A percentile compares a stretch with the other conserved stretches of the same genome.
These are phyloP conservation scores for Stegana nigrithorax DNA, from an alignment of 2,888 invertebrate species.

Conservation along the genomic window DNA sequence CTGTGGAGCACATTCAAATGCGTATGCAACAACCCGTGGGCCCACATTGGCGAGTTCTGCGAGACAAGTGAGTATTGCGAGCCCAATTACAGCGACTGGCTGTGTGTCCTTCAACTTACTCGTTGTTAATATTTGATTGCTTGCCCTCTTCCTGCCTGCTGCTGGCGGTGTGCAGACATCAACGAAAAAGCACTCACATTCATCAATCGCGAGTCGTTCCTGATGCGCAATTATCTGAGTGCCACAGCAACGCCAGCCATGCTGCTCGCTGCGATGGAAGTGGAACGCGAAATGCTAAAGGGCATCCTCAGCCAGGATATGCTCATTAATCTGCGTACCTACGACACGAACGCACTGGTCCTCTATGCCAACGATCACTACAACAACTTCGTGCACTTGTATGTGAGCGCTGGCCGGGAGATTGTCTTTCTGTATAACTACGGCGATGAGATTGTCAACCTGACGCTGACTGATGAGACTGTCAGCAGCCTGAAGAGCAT, in stretches of 20 bases:
- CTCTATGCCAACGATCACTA: slow-evolving; percentile 92
- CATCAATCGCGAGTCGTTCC: slow-evolving; percentile 81
- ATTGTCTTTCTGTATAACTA: slow-evolving; percentile 88
- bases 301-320: slow-evolving; percentile 84
- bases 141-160: no score
- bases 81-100: no score
- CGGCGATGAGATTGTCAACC: slow-evolving; percentile 81
- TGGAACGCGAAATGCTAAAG: slow-evolving; percentile 72
- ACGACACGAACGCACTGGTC: slow-evolving; percentile 83
- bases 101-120: no score
- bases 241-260: slow-evolving; percentile 72
- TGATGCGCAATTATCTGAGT: slow-evolving; percentile 83
- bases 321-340: slow-evolving; percentile 90
- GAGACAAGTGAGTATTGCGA: slow-evolving; percentile 88
- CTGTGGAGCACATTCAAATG: slow-evolving; percentile 93
- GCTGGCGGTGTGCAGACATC: slow-evolving; percentile 85
- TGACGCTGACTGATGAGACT: slow-evolving; percentile 80
- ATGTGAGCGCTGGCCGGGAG: slow-evolving; percentile 82
- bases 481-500: slow-evolving; percentile 86
- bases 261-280: slow-evolving; percentile 39
- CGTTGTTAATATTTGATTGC: no score
- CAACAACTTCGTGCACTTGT: slow-evolving; percentile 92
- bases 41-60: slow-evolving; percentile 89
- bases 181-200: slow-evolving; percentile 91
- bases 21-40: slow-evolving; percentile 92